A percentile compares a stretch with the other conserved stretches of the same genome.
phyloP scores from a whole-genome alignment of 1,140 invertebrate species.

The Druon quercuslanigerum region DNA sequence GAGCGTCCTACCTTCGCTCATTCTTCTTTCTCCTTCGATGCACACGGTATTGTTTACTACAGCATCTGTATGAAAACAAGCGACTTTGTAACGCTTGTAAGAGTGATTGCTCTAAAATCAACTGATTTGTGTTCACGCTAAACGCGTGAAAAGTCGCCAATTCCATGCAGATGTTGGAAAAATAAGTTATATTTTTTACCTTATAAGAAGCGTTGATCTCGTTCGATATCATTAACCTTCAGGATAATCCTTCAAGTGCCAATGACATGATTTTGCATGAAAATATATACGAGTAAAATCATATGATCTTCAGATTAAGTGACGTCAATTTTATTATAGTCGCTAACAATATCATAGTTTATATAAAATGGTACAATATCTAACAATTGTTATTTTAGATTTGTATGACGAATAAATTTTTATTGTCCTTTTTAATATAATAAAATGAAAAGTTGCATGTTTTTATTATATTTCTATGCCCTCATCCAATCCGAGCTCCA shows the following conservation, averaged over 20 bases:
- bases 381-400: not conserved
- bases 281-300: not conserved
- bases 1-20: too few species aligned
- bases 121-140: too few species aligned
- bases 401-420: not conserved
- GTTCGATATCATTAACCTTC: not conserved
- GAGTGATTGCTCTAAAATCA: too few species aligned
- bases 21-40: too few species aligned
- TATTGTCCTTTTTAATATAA: slow-evolving; percentile 33
- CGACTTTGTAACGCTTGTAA: too few species aligned
- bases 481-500: slow-evolving; percentile 51
- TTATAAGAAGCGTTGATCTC: not conserved
- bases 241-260: not conserved
- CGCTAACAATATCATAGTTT: not conserved
- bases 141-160: too few species aligned
- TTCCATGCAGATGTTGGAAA: too few species aligned
- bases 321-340: not conserved
- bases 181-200: too few species aligned
- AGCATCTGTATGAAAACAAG: too few species aligned
- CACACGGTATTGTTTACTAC: too few species aligned
- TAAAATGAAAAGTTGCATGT: not conserved
- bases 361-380: slow-evolving; percentile 44
- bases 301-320: not conserved
- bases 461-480: slow-evolving; percentile 49
- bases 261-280: not conserved